Percentiles rank a stretch among this genome's conserved stretches.
Conservation (phyloP, 2,797 vertebrate genomes). For the Pempheris klunzingeri region DNA sequence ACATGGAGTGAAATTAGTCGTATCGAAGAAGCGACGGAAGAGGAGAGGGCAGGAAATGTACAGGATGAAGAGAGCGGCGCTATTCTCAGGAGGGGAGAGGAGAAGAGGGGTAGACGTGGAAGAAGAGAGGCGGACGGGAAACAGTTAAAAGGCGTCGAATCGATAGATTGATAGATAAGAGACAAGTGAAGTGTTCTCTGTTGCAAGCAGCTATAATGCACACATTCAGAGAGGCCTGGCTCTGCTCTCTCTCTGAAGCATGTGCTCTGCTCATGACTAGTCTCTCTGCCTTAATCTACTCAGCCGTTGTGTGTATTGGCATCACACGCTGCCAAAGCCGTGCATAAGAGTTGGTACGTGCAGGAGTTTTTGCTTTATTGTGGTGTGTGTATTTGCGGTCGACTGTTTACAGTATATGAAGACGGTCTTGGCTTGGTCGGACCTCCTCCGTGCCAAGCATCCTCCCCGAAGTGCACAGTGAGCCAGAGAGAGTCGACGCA, state of each 20-base stretch:
- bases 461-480: conserved; percentile 10
- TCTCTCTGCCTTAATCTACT: conserved; percentile 15
- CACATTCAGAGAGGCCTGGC: conserved; percentile 11
- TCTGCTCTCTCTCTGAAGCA: conserved; percentile 27
- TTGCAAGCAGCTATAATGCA: background rate
- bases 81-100: background rate
- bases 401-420: conserved; percentile 39
- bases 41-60: background rate
- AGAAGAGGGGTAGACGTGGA: background rate
- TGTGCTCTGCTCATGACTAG: conserved; percentile 29
- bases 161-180: background rate
- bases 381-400: conserved; percentile 13
- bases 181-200: background rate
- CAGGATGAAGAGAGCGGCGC: background rate
- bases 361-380: conserved; percentile 7
- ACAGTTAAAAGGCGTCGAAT: background rate
- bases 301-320: conserved; percentile 12
- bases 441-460: conserved; percentile 25
- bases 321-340: background rate
- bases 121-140: background rate
- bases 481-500: conserved; percentile 19
- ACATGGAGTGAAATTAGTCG: background rate
- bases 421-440: conserved; percentile 19
- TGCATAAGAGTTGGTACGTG: background rate
- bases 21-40: background rate